A percentile compares a stretch with the other conserved stretches of the same genome.
Conservation (phyloP, 2,113 vertebrate species). For the Cyphomyrus plagiostoma region DNA sequence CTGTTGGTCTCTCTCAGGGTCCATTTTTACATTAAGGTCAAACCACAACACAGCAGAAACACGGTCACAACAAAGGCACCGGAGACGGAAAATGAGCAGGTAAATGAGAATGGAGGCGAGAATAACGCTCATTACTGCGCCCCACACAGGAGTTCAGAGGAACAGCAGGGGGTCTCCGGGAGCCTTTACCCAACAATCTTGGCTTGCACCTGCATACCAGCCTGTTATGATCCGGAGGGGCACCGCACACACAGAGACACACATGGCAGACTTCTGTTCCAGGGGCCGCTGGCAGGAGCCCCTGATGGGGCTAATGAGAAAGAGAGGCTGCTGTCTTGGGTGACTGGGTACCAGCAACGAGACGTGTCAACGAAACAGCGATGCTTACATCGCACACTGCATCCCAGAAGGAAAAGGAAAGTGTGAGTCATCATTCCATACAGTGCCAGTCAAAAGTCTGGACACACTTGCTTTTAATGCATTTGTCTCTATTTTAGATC, state of each 20-base stretch:
- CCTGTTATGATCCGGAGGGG: not conserved
- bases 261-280: not conserved
- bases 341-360: not conserved
- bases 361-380: not conserved
- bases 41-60: constrained; percentile 12
- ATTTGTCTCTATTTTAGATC: not conserved
- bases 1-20: not conserved
- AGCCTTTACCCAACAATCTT: not conserved
- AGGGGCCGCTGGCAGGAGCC: not conserved
- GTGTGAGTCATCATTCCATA: not conserved
- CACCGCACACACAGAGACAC: not conserved
- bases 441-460: not conserved
- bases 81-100: not conserved
- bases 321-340: not conserved
- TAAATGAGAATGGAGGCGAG: not conserved
- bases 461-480: not conserved
- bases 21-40: constrained; percentile 16
- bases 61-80: not conserved
- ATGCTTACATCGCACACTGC: not conserved
- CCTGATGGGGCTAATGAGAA: not conserved
- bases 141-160: not conserved
- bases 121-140: constrained; percentile 5
- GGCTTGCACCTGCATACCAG: not conserved
- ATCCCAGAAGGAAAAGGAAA: not conserved
- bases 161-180: not conserved